Evolutionary conservation across 2,888 invertebrate species (phyloP), one percentile per base, ranked within the genome.

Genomic region (Cosmorhoe ocellata): DNA sequence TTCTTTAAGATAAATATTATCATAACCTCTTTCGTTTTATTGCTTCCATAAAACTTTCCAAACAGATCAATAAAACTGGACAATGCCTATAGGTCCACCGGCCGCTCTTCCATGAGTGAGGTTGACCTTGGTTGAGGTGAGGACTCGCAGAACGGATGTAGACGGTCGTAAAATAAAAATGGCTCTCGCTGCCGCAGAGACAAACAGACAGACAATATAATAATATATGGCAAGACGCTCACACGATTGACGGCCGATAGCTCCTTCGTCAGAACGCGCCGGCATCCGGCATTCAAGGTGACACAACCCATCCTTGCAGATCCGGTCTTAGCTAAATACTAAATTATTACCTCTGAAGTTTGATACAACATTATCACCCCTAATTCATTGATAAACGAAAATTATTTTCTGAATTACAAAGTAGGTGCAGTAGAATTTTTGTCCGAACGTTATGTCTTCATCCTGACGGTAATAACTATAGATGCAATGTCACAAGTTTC

Each of bases 241-340:
- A 76, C 74, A 79, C 86, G 88, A 90, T 88, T 81, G 88, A 84
- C 86, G 84, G 79, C 71, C 86, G 86, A 88, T 88, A 88, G 80
- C 76, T 85, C 70, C 81, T 79, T 72, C 68, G 74, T 68, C 84
- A 80, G 83, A 79, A 76, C 61, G 74, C 64, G 74, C 64, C 79
- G 82, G 80, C 84, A 85, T 89, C 89, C 88, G 88, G 86, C 82
- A 81, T 76, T 81, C 88, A 88, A 89, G 88, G 89, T 89, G 88
- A 89, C 84, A 81, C 81, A 62, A 65, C 64, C 78, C 79, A 86
- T 88, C 87, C 83, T 84, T 82, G 81, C 84, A 79, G 81, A 82
- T 81, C 81, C 82, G 80, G 79, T 79, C 78, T 63, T 58, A 54
- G 61, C 61, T 53, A 63, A 67, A 68, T 60, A 61, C 57, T 70